Conservation (phyloP, 2,797 vertebrate genomes). For the Buceros bicornis region DNA sequence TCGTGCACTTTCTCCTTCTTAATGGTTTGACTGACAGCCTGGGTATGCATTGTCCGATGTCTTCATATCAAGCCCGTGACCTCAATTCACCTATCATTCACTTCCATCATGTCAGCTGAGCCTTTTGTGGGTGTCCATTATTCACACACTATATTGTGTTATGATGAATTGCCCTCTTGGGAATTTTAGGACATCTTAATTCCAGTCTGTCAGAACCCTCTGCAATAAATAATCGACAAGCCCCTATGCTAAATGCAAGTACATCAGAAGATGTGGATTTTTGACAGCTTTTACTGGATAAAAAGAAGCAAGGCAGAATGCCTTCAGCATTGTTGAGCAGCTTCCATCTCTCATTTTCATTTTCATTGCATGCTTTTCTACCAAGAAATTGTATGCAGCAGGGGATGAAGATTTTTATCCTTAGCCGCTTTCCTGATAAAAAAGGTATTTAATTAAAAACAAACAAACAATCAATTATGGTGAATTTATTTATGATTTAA, state of each 20-base stretch:
- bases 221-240: slow-evolving; percentile 80
- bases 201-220: slow-evolving; percentile 77
- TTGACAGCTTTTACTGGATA: slow-evolving; percentile 71
- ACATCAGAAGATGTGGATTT: slow-evolving; percentile 77
- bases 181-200: slow-evolving; percentile 84
- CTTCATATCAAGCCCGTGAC: slow-evolving; percentile 59
- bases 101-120: slow-evolving; percentile 70
- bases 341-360: slow-evolving; percentile 56
- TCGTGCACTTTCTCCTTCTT: slow-evolving; percentile 60
- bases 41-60: slow-evolving; percentile 59
- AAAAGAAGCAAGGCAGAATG: slow-evolving; percentile 30
- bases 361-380: slow-evolving; percentile 27
- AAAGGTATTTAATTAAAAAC: slow-evolving; percentile 13
- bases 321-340: slow-evolving; percentile 21
- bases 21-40: slow-evolving; percentile 75
- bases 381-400: neutral
- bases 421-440: slow-evolving; percentile 5
- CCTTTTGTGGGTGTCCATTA: slow-evolving; percentile 75
- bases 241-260: slow-evolving; percentile 75
- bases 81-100: slow-evolving; percentile 74
- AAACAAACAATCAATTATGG: neutral
- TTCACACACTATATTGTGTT: slow-evolving; percentile 73
- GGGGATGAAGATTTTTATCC: neutral
- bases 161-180: slow-evolving; percentile 80
- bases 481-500: slow-evolving; percentile 18